phyloP scores from a whole-genome alignment of 1,140 invertebrate genomes.

The Linepithema humile region DNA sequence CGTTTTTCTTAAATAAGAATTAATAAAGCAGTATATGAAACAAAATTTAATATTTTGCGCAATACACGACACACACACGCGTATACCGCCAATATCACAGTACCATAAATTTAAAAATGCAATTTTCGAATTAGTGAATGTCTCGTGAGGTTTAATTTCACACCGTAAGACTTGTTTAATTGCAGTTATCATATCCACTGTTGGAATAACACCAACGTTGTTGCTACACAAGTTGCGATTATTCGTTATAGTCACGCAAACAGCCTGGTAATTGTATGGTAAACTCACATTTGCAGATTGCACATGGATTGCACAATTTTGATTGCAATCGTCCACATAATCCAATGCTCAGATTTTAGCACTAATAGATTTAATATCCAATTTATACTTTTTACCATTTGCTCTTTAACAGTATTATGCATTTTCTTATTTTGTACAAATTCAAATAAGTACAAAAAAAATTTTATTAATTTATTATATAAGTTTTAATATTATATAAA shows the following conservation, averaged over 20 bases:
- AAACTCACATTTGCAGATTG: not conserved
- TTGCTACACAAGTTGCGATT: not conserved
- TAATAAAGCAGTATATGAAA: not conserved
- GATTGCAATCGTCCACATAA: constrained; percentile 11
- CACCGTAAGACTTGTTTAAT: constrained; percentile 13
- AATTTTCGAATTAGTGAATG: constrained; percentile 33
- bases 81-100: not conserved
- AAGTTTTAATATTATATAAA: too few species aligned
- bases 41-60: not conserved
- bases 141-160: constrained; percentile 24
- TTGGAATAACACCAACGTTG: constrained; percentile 22
- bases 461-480: not conserved
- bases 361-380: constrained; percentile 18
- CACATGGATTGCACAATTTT: constrained; percentile 8
- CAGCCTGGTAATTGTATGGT: constrained; percentile 11
- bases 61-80: not conserved
- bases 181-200: constrained; percentile 18
- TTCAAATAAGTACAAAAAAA: not conserved
- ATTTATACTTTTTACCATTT: constrained; percentile 4
- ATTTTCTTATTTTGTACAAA: not conserved
- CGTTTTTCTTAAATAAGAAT: not conserved
- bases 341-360: not conserved
- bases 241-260: constrained; percentile 24
- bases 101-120: not conserved
- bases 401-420: not conserved